phyloP scores from a whole-genome alignment of 2,888 invertebrate genomes.

The Synergus japonicus region DNA sequence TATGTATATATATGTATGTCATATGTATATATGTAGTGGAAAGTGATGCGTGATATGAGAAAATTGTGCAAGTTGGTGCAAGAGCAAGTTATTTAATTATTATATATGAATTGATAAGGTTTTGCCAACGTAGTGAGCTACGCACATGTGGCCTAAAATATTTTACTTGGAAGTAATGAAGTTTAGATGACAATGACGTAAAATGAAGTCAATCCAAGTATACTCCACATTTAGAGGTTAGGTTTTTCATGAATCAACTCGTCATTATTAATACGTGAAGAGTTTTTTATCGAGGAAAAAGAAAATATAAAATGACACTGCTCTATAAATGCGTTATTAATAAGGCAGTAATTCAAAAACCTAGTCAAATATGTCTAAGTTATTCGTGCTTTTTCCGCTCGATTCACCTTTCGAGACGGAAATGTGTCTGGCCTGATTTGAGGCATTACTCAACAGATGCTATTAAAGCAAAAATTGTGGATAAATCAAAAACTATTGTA shows the following conservation, averaged over 20 bases:
- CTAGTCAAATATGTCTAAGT: conserved; percentile 32
- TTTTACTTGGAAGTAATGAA: neutral
- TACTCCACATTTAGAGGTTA: conserved; percentile 15
- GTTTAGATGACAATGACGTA: neutral
- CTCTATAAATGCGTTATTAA: conserved; percentile 29
- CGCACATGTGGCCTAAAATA: neutral
- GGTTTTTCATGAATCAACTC: neutral
- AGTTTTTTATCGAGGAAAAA: neutral
- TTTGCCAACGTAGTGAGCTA: neutral
- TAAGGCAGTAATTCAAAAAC: conserved; percentile 10
- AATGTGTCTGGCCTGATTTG: conserved; percentile 49
- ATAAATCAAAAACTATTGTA: neutral
- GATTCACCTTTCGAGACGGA: conserved; percentile 32
- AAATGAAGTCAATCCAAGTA: conserved; percentile 3
- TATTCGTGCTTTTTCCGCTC: conserved; percentile 12
- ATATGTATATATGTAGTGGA: too few species aligned
- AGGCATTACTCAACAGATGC: conserved; percentile 52
- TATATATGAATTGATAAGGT: neutral
- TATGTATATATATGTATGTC: too few species aligned
- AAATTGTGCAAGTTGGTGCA: neutral
- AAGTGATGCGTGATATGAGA: too few species aligned
- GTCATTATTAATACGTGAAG: neutral
- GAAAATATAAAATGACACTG: conserved; percentile 24
- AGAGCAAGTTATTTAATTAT: neutral
- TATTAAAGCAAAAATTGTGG: conserved; percentile 43